Base-by-base conservation (phyloP, 1,140 invertebrate genomes). In the Drosophila sucinea region DNA sequence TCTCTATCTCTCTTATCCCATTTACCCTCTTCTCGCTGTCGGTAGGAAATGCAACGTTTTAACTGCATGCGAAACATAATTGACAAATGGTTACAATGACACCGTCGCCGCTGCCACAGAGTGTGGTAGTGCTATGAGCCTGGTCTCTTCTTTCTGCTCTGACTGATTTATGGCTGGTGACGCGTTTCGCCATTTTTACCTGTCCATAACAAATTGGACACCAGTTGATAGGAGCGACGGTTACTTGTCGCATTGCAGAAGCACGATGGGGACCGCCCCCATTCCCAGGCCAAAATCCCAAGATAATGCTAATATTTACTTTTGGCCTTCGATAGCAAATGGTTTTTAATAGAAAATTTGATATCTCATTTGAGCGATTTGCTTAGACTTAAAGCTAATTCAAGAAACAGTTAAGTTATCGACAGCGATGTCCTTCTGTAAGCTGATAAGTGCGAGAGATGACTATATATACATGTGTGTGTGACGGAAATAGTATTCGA, bases 151-250 rank as follows among this genome's bases (percentile, higher is more conserved):
- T 51, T 51, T 27, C 51, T 38, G 51, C 44, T 67, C 70, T 35
- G 17, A 61, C 72, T 86, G 83, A 87, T 87, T 87, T 87, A 87
- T 82, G 70, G 61, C 64, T 82, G 70, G 61, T 61, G 69, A 47
- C 83, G 73, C 80, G 83, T 76, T 77, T 71, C 67, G 83, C 84
- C 79, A 87, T 87, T 87, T 80, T 79, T 87, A 87, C 80, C 83
- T 83, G 84, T 73, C 83, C 79, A 80, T 89, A 87, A 80, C 79
- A 89, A 87, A 87, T 87, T 87, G 83, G 83, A 87, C 84, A 87
- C 83, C 84, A 87, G 84, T 87, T 87, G 83, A 87, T 89, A 78
- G 84, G 73, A 67, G 66, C 56, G 55, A 25, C 44, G 25, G 67
- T 80, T 77, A 87, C 84, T 87, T 86, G 83, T 86, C 83, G 83